Percentiles rank a stretch among this genome's conserved stretches.
These are phyloP conservation scores for Trichogramma evanescens DNA, from an alignment of 2,888 invertebrate species.

Conservation along the genomic window DNA sequence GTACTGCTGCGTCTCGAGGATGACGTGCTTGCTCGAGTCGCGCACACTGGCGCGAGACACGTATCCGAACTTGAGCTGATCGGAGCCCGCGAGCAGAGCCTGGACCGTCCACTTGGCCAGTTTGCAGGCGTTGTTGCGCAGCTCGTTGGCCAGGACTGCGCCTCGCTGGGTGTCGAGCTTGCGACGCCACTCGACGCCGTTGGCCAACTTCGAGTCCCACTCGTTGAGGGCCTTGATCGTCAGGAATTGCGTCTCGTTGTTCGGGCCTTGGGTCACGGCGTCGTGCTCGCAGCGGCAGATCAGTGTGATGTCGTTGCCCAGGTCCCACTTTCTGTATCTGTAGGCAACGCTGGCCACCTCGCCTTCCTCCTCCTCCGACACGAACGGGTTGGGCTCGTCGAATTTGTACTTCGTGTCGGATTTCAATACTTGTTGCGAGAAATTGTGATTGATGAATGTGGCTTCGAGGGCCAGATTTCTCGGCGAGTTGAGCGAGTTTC, in stretches of 20 bases:
- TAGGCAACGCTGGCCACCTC: conserved; percentile 94
- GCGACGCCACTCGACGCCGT: conserved; percentile 97
- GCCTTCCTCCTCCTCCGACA: conserved; percentile 84
- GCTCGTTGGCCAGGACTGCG: conserved; percentile 94
- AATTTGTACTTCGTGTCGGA: conserved; percentile 81
- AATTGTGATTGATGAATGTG: conserved; percentile 98
- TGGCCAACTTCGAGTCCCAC: conserved; percentile 94
- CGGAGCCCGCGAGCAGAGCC: conserved; percentile 88
- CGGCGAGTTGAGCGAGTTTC: conserved; percentile 89
- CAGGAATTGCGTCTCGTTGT: conserved; percentile 84
- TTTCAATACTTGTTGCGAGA: conserved; percentile 88
- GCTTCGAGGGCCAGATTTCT: conserved; percentile 94
- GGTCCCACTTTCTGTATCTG: conserved; percentile 93
- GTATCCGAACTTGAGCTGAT: conserved; percentile 97
- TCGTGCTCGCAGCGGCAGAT: conserved; percentile 96
- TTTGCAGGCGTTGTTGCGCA: conserved; percentile 99
- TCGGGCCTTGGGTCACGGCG: conserved; percentile 81
- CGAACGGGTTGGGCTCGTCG: conserved; percentile 87
- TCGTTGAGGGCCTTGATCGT: conserved; percentile 97
- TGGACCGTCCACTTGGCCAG: conserved; percentile 98
- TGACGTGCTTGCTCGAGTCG: conserved; percentile 93
- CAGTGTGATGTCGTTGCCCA: conserved; percentile 85
- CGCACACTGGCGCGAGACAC: conserved; percentile 92
- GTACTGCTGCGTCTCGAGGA: conserved; percentile 95
- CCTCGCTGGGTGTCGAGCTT: conserved; percentile 96